These are phyloP conservation scores for Lochmaea crataegi DNA, from an alignment of 2,888 invertebrate genomes.

Conservation along the genomic window DNA sequence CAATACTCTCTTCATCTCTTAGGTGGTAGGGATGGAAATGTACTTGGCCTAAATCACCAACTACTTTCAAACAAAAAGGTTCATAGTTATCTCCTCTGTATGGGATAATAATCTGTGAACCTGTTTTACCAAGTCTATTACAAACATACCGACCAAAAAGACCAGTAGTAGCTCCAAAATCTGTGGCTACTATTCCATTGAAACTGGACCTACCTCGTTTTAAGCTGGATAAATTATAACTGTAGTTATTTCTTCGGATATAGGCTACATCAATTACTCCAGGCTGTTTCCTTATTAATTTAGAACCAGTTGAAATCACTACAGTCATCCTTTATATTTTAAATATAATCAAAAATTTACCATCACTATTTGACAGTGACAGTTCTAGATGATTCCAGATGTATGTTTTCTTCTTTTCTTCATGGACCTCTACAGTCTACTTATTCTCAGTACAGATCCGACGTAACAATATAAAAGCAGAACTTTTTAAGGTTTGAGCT, in stretches of 20 bases:
- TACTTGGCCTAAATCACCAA: constrained; percentile 96
- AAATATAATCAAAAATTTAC: constrained; percentile 11
- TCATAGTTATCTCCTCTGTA: constrained; percentile 90
- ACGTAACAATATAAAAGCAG: too few relatives aligned
- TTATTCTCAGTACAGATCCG: too few relatives aligned
- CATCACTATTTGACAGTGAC: constrained; percentile 15
- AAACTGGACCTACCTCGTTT: constrained; percentile 93
- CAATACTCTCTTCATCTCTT: constrained; percentile 86
- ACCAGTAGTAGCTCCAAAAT: constrained; percentile 93
- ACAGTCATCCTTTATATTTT: constrained; percentile 55
- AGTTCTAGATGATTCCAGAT: too few relatives aligned
- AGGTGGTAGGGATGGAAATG: constrained; percentile 88
- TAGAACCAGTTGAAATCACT: constrained; percentile 56
- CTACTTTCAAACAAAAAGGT: constrained; percentile 80
- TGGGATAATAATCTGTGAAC: constrained; percentile 91
- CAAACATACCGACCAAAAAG: constrained; percentile 90
- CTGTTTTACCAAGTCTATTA: constrained; percentile 89
- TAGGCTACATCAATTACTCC: constrained; percentile 59
- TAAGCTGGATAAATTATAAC: constrained; percentile 74
- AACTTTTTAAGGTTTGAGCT: too few relatives aligned
- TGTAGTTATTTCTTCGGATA: constrained; percentile 65
- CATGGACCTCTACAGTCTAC: too few relatives aligned
- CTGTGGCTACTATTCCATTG: constrained; percentile 97
- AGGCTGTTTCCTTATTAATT: constrained; percentile 57
- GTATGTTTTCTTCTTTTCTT: too few relatives aligned